Conservation (phyloP, 2,113 vertebrate species). For the Okapia johnstoni region DNA sequence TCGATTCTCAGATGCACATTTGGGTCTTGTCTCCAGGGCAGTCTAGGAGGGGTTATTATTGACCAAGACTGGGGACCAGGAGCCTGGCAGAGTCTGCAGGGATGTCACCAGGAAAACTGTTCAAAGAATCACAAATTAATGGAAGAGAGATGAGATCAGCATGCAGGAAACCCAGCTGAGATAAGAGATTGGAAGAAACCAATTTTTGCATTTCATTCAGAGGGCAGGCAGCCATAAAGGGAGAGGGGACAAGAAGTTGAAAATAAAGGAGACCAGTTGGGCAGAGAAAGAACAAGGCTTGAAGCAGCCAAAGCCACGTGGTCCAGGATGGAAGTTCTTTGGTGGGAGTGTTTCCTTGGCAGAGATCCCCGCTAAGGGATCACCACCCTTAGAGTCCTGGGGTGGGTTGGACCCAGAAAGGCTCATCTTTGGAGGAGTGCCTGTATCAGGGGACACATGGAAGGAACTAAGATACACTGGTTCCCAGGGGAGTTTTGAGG, state of each 20-base stretch:
- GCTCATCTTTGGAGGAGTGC: no score
- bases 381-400: neutral
- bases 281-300: neutral
- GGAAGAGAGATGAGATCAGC: neutral
- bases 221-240: accelerated
- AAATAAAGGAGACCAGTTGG: neutral
- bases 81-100: neutral
- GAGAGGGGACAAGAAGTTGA: accelerated
- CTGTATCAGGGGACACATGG: accelerated
- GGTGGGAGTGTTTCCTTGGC: accelerated
- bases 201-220: neutral
- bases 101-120: neutral
- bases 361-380: neutral
- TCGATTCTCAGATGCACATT: neutral
- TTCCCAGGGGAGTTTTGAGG: neutral
- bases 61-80: neutral
- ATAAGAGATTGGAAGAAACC: neutral
- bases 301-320: accelerated
- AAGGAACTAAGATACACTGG: accelerated
- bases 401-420: accelerated
- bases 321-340: neutral
- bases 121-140: neutral
- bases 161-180: neutral
- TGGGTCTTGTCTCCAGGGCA: neutral
- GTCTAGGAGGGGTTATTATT: neutral